Conservation (phyloP, 1,140 invertebrate genomes). For the Neodiprion fabricii region DNA sequence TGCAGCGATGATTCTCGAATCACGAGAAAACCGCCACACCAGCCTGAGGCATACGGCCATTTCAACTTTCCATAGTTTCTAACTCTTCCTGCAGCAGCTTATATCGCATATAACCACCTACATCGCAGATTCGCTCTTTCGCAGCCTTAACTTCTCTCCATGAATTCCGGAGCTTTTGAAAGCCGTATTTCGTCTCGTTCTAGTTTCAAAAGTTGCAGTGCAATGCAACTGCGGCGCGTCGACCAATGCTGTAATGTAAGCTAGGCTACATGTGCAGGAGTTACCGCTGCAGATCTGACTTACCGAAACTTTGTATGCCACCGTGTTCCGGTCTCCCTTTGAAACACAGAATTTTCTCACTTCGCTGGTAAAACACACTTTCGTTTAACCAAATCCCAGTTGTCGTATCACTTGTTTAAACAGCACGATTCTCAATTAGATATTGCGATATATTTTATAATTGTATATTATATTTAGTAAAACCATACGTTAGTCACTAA, state of each 20-base stretch:
- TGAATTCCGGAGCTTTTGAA: neutral
- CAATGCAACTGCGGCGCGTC: neutral
- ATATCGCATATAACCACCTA: no score
- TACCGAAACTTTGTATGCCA: conserved; percentile 1
- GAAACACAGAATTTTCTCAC: neutral
- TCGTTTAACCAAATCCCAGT: neutral
- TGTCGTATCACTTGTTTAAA: neutral
- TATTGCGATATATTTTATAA: no score
- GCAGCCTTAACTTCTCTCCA: no score
- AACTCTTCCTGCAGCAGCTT: no score
- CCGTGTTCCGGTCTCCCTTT: neutral
- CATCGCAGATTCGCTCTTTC: no score
- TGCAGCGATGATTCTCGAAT: no score
- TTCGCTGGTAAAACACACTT: conserved; percentile 1
- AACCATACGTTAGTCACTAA: no score
- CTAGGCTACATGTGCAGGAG: neutral
- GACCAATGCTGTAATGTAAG: conserved; percentile 1
- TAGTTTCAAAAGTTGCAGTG: neutral
- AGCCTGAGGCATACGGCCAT: no score
- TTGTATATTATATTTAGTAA: no score
- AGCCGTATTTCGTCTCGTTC: conserved; percentile 4
- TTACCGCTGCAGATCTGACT: neutral
- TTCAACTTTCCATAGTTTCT: no score
- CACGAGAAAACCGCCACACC: no score
- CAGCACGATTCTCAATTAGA: neutral